Evolutionary conservation across 92 coral and sea anemone species (phyloP), one percentile per base, ranked within the genome.

Genomic region (Palythoa heliodiscus): DNA sequence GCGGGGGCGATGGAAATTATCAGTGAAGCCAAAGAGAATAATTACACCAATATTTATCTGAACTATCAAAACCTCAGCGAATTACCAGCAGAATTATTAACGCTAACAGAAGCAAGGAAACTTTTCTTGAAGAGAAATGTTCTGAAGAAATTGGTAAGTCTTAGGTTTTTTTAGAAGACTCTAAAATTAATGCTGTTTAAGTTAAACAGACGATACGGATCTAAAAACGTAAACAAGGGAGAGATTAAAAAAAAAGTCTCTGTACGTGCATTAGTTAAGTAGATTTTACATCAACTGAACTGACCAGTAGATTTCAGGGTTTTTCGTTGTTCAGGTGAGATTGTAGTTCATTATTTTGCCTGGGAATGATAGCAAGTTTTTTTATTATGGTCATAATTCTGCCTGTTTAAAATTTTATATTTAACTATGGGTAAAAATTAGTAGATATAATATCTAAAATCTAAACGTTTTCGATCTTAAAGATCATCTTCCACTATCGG

Each of bases 61-160:
- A 95, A 94, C 90, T 94, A 95, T 86, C 95, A 93, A 24, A 90
- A 92, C 75, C 89, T 95, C 4, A 64, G 87, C 58, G 98, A 95
- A 63, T 64, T 95, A 19, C 98, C 98, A 13, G 77, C 69, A 63
- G 93, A 88, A 54, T 73, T 93, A 37, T 86, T 95, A 35, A 77
- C 87, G 11, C 88, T 95, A 63, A 78, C 84, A 24, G 88, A 87
- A 73, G 90, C 90, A 29, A 90, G 91, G 83, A 92, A 88, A 40
- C 90, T 95, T 61, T 95, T 78, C 75, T 85, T 95, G 50, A 95
- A 93, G 83, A 88, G 92, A 70, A 95, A 95, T 87, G 67, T 90
- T 48, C 83, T 95, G 19, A 90, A 83, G 54, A 85, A 80, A 76
- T 81, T 95, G 93, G 98, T 95, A 90, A 89, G 91, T 25, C 11